Percentiles rank a stretch among this genome's conserved stretches.
Evolutionary conservation across 2,888 invertebrate genomes (phyloP).

Genomic region (Lamellibrachia columna): DNA sequence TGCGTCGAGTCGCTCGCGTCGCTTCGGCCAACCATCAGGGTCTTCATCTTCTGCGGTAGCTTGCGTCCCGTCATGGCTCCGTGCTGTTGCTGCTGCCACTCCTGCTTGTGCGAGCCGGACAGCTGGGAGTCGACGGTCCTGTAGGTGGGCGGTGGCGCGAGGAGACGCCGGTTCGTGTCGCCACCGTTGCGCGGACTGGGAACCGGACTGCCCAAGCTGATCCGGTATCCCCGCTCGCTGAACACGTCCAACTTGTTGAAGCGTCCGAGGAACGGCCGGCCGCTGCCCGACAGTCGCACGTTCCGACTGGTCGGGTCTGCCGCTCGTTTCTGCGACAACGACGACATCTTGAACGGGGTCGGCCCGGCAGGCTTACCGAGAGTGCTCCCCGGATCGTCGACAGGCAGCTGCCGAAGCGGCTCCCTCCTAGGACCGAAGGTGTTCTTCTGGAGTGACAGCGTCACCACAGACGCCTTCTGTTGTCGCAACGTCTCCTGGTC

Average conservation of each 20-base stretch:
- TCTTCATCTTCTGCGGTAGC: not conserved
- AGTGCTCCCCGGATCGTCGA: not conserved
- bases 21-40: not conserved
- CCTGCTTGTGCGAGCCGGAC: not conserved
- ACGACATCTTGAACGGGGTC: not conserved
- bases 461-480: not conserved
- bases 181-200: not conserved
- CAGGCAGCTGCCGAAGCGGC: not conserved
- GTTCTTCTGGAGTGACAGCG: not conserved
- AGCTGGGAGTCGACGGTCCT: not conserved
- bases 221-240: not conserved
- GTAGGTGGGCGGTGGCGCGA: not conserved
- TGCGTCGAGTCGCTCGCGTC: not conserved
- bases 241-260: conserved; percentile 16
- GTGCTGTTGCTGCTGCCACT: not conserved
- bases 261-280: not conserved
- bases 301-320: not conserved
- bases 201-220: not conserved
- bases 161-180: not conserved
- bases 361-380: not conserved
- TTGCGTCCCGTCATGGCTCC: not conserved
- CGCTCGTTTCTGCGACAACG: not conserved
- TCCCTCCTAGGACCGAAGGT: not conserved
- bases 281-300: not conserved
- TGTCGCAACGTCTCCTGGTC: not conserved